Evolutionary conservation across 2,113 vertebrate species (phyloP), one percentile per base, ranked within the genome.

Genomic region (Isurus oxyrinchus): DNA sequence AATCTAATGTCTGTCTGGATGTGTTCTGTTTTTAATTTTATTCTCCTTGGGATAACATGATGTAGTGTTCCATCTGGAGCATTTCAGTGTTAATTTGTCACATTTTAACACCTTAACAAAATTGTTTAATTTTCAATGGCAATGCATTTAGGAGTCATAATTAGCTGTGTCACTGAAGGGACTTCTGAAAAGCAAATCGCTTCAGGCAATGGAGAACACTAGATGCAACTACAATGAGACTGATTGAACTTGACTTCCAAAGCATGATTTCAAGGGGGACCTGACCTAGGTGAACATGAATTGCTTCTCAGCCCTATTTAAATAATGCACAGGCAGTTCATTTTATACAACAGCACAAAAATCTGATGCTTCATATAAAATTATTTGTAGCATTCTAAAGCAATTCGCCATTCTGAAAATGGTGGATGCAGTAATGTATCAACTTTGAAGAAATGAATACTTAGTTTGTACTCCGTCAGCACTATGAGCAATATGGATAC

Each of bases 11-110:
- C 94, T 27, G 44, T 49, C 40, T 69, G 35, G 93, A 69, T 95
- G 31, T 19, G 31, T 84, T 93, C 31, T 16, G 57, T 61, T 59
- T 35, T 93, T 59, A 44, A 67, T 69, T 95, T 49, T 94, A 14
- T 69, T 53, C 63, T 59, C 61, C 66, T 95, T 93, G 57, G 55
- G 27, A 27, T 69, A 95, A 67, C 23, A 31, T 69, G 66, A 95
- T 69, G 94, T 53, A 69, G 59, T 44, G 94, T 67, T 93, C 88
- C n/a, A 49, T 95, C 63, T 69, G 94, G 40, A 69, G 16, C 94
- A 95, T 95, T 59, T 95, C 94, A 27, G 27, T 95, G 63, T 95
- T 72, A 95, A 95, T 95, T 69, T 95, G 94, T 95, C 63, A 95
- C 94, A 95, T 95, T 67, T 95, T 95, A 95, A 95, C 67, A 95